A percentile compares a stretch with the other conserved stretches of the same genome.
Conservation (phyloP, 2,797 vertebrate genomes). For the Epinephelus malabaricus region DNA sequence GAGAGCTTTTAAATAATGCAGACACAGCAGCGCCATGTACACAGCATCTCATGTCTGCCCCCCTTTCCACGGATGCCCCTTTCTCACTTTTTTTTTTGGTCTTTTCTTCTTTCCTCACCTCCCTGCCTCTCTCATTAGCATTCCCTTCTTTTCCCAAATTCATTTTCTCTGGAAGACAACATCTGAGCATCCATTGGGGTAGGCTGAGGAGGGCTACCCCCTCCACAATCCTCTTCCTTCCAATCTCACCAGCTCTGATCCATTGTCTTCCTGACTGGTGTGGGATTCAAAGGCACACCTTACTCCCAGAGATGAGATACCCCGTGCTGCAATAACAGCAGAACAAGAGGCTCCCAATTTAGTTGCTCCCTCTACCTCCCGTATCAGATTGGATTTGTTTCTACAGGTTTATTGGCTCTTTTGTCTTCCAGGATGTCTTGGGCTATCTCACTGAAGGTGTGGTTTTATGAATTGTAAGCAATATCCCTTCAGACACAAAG, state of each 20-base stretch:
- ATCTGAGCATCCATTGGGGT: slow-evolving; percentile 34
- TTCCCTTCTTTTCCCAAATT: slow-evolving; percentile 8
- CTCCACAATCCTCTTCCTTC: background rate
- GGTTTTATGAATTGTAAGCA: slow-evolving; percentile 59
- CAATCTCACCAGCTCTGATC: slow-evolving; percentile 54
- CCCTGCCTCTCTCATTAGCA: slow-evolving; percentile 12
- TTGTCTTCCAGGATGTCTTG: slow-evolving; percentile 65
- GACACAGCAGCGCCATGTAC: slow-evolving; percentile 52
- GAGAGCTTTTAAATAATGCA: slow-evolving; percentile 83
- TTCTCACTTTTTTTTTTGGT: slow-evolving; percentile 24
- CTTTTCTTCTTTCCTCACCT: slow-evolving; percentile 3
- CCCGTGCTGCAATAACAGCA: slow-evolving; percentile 47
- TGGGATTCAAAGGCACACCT: slow-evolving; percentile 53
- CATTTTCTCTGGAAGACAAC: slow-evolving; percentile 19
- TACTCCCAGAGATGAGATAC: slow-evolving; percentile 60
- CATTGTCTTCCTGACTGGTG: slow-evolving; percentile 50
- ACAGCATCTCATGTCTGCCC: background rate
- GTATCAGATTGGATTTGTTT: slow-evolving; percentile 67
- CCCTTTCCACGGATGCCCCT: background rate
- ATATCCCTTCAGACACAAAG: slow-evolving; percentile 63
- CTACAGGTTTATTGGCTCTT: slow-evolving; percentile 64
- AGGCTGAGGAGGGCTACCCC: slow-evolving; percentile 20
- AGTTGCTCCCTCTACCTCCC: slow-evolving; percentile 2
- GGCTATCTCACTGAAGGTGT: slow-evolving; percentile 34
- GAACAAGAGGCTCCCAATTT: slow-evolving; percentile 56